These are phyloP conservation scores for Copsychus sechellarum DNA, from an alignment of 2,113 vertebrate genomes.

Conservation along the genomic window DNA sequence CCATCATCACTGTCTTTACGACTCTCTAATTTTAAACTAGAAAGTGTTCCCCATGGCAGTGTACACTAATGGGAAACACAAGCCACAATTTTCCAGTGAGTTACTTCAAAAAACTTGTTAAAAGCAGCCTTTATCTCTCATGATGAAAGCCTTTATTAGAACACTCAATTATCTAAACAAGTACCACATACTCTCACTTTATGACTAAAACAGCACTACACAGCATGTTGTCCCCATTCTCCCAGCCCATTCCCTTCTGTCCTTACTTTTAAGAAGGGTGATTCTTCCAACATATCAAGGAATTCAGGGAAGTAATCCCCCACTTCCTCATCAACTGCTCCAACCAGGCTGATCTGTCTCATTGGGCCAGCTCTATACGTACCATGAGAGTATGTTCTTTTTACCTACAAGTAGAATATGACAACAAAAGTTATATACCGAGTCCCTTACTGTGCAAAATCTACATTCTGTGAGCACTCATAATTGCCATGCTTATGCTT, in stretches of 20 bases:
- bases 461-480: background rate
- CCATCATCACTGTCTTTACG: constrained; percentile 96
- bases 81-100: constrained; percentile 4
- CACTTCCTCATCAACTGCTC: constrained; percentile 97
- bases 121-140: constrained; percentile 1
- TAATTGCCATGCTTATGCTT: background rate
- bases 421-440: background rate
- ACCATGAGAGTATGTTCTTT: constrained; percentile 95
- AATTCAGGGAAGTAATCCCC: constrained; percentile 98
- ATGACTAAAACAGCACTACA: background rate
- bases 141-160: background rate
- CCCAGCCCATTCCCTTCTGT: constrained; percentile 32
- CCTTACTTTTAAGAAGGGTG: constrained; percentile 96
- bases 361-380: constrained; percentile 97
- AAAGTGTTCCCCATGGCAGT: constrained; percentile 93
- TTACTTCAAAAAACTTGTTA: constrained; percentile 23
- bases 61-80: constrained; percentile 82
- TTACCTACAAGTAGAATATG: constrained; percentile 82
- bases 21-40: constrained; percentile 88
- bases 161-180: background rate
- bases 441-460: background rate
- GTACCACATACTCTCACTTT: background rate
- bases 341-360: constrained; percentile 98
- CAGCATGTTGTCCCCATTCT: background rate
- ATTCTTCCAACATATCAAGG: constrained; percentile 92